phyloP scores from a whole-genome alignment of 2,113 vertebrate species.

The Panthera leo region DNA sequence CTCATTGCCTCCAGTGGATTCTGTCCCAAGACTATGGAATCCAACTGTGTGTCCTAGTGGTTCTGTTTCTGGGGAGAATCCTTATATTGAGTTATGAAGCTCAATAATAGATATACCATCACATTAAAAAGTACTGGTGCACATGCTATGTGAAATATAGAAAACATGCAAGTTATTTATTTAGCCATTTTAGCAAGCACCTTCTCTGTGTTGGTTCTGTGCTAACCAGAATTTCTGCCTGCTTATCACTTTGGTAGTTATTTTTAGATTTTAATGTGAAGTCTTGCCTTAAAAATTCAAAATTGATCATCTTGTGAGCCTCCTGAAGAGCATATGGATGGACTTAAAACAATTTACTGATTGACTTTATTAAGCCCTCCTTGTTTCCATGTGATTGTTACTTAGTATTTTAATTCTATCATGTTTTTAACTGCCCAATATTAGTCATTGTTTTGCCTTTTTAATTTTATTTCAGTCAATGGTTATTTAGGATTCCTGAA shows the following conservation, averaged over 20 bases:
- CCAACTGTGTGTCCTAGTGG: not conserved
- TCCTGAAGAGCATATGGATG: not conserved
- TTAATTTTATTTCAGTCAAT: not conserved
- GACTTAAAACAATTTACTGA: not conserved
- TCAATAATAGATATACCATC: not conserved
- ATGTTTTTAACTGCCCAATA: not conserved
- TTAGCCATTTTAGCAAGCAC: not conserved
- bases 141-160: not conserved
- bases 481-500: not conserved
- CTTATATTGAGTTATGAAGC: not conserved
- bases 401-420: not conserved
- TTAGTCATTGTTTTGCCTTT: not conserved
- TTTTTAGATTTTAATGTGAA: not conserved
- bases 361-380: not conserved
- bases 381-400: not conserved
- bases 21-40: not conserved
- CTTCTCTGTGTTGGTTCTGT: not conserved
- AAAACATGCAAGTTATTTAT: not conserved
- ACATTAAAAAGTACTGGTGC: not conserved
- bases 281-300: not conserved
- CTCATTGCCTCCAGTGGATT: not conserved
- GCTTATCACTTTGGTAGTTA: not conserved
- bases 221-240: not conserved
- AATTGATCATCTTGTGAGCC: not conserved
- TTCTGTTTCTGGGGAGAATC: not conserved